Evolutionary conservation across 2,797 vertebrate genomes (phyloP).

Genomic region (Molossus molossus): DNA sequence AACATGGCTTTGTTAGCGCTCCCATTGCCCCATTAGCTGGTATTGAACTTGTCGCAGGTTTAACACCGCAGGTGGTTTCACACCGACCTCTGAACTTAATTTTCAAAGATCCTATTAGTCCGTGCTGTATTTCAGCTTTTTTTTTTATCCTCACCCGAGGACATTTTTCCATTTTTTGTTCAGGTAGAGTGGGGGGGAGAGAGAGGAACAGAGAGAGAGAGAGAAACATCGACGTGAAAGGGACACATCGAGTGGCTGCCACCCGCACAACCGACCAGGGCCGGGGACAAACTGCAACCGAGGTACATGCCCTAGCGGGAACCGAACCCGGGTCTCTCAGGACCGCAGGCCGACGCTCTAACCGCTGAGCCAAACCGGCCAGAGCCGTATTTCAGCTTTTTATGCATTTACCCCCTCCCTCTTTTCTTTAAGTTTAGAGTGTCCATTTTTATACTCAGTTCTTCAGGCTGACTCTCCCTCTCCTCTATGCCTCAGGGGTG

Average conservation of each 20-base stretch:
- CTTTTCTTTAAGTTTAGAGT: background rate
- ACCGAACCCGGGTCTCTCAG: too few relatives aligned
- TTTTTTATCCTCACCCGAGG: too few relatives aligned
- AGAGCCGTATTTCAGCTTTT: slow-evolving; percentile 13
- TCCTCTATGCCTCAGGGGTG: background rate
- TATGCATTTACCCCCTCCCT: background rate
- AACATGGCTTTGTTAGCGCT: background rate
- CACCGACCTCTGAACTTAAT: slow-evolving; percentile 51
- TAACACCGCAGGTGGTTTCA: slow-evolving; percentile 24
- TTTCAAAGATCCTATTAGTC: slow-evolving; percentile 35
- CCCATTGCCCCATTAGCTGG: background rate
- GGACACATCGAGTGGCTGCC: too few relatives aligned
- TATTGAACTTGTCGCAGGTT: background rate
- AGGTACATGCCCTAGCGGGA: too few relatives aligned
- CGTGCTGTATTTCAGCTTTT: background rate
- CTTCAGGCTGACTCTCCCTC: background rate
- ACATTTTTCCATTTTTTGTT: too few relatives aligned
- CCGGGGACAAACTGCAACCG: too few relatives aligned
- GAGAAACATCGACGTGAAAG: too few relatives aligned
- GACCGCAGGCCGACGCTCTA: too few relatives aligned
- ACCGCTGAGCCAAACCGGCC: too few relatives aligned
- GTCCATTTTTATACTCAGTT: background rate
- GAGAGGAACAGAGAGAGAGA: too few relatives aligned
- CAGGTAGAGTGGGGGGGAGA: too few relatives aligned
- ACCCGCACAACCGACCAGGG: too few relatives aligned